These are phyloP conservation scores for Prunella himalayana DNA, from an alignment of 2,113 vertebrate species.

Conservation along the genomic window DNA sequence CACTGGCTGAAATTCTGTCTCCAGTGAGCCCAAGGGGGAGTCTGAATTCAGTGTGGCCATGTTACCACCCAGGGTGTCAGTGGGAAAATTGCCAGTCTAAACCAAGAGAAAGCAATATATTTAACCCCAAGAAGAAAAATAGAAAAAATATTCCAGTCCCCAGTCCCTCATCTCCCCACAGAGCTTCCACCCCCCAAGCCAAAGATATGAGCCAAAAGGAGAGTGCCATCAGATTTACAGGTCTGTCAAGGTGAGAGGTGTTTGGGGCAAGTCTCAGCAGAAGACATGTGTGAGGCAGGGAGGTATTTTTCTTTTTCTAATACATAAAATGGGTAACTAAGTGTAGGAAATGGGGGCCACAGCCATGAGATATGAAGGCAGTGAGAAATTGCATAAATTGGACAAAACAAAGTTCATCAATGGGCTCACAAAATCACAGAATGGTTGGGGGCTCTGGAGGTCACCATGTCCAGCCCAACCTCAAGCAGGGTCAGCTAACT, in stretches of 20 bases:
- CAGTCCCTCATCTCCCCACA: not conserved
- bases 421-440: not conserved
- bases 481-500: not conserved
- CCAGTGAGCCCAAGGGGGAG: not conserved
- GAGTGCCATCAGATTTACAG: not conserved
- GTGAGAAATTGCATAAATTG: not conserved
- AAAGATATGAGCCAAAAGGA: not conserved
- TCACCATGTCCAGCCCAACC: accelerated
- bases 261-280: not conserved
- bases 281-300: not conserved
- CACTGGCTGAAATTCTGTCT: not conserved
- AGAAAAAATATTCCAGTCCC: not conserved
- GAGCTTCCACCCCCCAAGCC: too few relatives aligned
- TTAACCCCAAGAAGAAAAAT: not conserved
- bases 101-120: not conserved
- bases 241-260: not conserved
- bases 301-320: not conserved
- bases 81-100: constrained; percentile 7
- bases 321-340: not conserved
- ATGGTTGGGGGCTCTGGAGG: not conserved
- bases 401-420: accelerated
- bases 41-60: not conserved
- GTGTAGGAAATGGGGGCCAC: not conserved
- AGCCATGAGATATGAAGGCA: not conserved
- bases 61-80: constrained; percentile 18